phyloP scores from a whole-genome alignment of 2,113 vertebrate species.

The Neodon shergylaensis region DNA sequence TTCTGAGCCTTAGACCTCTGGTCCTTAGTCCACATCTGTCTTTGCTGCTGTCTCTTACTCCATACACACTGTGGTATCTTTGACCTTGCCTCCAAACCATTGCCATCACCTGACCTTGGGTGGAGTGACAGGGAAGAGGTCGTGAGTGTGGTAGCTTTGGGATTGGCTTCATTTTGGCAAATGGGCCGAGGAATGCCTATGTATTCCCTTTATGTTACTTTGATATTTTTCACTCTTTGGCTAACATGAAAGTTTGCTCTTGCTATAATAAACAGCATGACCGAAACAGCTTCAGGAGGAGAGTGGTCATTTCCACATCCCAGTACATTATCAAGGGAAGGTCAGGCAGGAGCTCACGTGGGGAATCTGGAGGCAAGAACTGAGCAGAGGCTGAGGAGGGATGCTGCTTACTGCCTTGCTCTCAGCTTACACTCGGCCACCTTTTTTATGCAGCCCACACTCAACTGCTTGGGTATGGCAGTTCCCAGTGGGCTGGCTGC shows the following conservation, averaged over 20 bases:
- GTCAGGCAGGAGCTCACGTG: not conserved
- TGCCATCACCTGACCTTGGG: not conserved
- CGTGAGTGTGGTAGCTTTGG: not conserved
- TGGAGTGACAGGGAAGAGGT: not conserved
- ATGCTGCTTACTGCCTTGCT: not conserved
- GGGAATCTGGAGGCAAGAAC: not conserved
- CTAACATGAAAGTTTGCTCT: not conserved
- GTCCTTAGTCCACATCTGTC: not conserved
- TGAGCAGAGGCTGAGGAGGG: not conserved
- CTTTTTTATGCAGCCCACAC: not conserved
- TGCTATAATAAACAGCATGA: not conserved
- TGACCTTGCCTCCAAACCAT: not conserved
- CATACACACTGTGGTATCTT: not conserved
- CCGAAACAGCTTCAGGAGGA: not conserved
- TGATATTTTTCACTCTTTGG: constrained; percentile 12
- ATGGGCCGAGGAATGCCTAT: not conserved
- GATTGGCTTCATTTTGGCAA: not conserved
- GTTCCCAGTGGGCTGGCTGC: not conserved
- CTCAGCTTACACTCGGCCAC: not conserved
- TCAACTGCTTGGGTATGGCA: not conserved
- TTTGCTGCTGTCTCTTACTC: not conserved
- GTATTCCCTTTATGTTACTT: not conserved
- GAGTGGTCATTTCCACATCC: not conserved
- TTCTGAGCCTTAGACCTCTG: not conserved
- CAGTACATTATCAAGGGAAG: not conserved